A percentile compares a stretch with the other conserved stretches of the same genome.
phyloP scores from a whole-genome alignment of 2,888 invertebrate species.

The Callyntrura sp. region DNA sequence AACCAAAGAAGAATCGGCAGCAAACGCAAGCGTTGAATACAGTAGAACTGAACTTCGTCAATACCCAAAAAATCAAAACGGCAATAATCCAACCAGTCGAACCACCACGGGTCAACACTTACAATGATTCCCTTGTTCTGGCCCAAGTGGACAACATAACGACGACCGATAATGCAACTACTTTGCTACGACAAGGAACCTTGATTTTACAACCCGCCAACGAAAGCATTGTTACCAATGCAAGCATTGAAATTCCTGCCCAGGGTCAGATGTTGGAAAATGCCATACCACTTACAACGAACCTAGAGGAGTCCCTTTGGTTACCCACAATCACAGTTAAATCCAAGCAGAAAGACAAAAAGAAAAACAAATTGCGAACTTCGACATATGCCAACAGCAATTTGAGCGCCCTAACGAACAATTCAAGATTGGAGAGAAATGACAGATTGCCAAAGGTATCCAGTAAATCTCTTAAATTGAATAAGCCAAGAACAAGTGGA shows the following conservation, averaged over 20 bases:
- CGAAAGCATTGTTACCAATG: too few species aligned
- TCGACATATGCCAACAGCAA: neutral
- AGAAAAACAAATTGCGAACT: neutral
- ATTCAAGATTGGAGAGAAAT: neutral
- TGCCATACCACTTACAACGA: neutral
- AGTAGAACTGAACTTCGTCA: neutral
- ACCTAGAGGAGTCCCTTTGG: neutral
- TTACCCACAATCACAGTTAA: neutral
- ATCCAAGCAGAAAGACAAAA: constrained; percentile 22
- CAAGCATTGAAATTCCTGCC: neutral
- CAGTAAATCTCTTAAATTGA: constrained; percentile 30
- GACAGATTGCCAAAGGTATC: neutral
- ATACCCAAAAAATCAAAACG: too few species aligned
- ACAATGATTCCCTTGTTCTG: too few species aligned
- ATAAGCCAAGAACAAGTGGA: neutral
- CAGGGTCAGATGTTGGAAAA: neutral
- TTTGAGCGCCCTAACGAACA: neutral
- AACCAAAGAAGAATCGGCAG: constrained; percentile 5
- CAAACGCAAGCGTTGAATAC: neutral
- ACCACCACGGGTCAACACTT: too few species aligned
- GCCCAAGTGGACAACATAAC: too few species aligned
- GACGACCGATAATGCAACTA: too few species aligned
- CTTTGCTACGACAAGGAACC: too few species aligned
- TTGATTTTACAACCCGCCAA: too few species aligned
- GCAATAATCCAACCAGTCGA: too few species aligned